Evolutionary conservation across 92 coral and sea anemone genomes (phyloP).

Genomic region (Muricea muricata): DNA sequence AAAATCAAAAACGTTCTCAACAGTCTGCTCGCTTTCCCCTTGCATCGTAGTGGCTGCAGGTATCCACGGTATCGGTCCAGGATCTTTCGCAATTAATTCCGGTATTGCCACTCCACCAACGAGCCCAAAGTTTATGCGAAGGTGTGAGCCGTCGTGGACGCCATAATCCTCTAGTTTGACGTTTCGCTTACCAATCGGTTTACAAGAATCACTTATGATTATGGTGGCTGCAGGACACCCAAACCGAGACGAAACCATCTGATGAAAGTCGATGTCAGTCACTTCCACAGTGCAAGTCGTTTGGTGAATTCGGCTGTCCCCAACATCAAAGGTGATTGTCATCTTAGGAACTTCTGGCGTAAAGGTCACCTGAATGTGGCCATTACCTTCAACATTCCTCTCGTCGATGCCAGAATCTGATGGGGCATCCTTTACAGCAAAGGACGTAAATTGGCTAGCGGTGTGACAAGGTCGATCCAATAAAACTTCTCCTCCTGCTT

Average conservation of each 20-base stretch:
- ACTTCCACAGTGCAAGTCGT: too few relatives aligned
- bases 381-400: background rate
- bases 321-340: background rate
- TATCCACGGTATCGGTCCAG: background rate
- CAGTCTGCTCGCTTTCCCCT: background rate
- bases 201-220: background rate
- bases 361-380: background rate
- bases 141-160: background rate
- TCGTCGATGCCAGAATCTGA: background rate
- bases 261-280: background rate
- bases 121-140: background rate
- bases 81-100: background rate
- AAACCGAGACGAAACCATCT: background rate
- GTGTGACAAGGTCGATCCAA: too few relatives aligned
- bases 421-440: background rate
- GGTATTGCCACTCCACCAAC: background rate
- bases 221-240: background rate
- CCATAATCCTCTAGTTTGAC: background rate
- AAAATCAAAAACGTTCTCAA: background rate
- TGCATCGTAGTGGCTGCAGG: background rate
- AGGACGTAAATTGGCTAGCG: too few relatives aligned
- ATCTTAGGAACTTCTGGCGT: background rate
- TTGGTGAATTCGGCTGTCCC: background rate
- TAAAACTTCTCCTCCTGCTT: too few relatives aligned
- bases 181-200: background rate